phyloP scores from a whole-genome alignment of 2,797 vertebrate species.

The Eurystomus glaucurus region DNA sequence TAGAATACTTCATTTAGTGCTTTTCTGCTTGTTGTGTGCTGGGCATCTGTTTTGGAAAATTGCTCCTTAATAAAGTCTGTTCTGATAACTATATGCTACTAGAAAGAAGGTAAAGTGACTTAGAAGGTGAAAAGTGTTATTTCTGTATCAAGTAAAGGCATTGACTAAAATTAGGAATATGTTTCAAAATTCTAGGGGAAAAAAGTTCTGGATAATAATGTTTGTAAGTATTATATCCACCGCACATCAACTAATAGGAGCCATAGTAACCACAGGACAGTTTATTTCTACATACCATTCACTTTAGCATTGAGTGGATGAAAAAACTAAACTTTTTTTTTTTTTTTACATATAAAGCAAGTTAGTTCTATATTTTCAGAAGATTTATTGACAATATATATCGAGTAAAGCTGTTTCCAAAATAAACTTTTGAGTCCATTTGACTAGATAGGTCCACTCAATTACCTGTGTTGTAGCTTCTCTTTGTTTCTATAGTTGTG shows the following conservation, averaged over 20 bases:
- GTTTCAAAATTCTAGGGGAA: not conserved
- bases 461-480: fast-evolving
- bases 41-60: not conserved
- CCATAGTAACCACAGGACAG: not conserved
- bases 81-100: not conserved
- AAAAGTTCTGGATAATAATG: fast-evolving
- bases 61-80: not conserved
- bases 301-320: fast-evolving
- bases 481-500: not conserved
- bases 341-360: not conserved
- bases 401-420: not conserved
- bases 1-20: not conserved
- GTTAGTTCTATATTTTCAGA: not conserved
- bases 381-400: not conserved
- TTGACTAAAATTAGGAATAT: not conserved
- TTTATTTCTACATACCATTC: not conserved
- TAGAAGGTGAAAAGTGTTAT: not conserved
- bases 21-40: not conserved
- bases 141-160: not conserved
- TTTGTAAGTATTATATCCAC: not conserved
- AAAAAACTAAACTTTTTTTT: not conserved
- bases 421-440: not conserved
- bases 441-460: not conserved
- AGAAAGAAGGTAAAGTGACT: not conserved
- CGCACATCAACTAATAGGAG: not conserved